Base-by-base conservation (phyloP, 2,113 vertebrate species). In the Heterotilapia buettikoferi region DNA sequence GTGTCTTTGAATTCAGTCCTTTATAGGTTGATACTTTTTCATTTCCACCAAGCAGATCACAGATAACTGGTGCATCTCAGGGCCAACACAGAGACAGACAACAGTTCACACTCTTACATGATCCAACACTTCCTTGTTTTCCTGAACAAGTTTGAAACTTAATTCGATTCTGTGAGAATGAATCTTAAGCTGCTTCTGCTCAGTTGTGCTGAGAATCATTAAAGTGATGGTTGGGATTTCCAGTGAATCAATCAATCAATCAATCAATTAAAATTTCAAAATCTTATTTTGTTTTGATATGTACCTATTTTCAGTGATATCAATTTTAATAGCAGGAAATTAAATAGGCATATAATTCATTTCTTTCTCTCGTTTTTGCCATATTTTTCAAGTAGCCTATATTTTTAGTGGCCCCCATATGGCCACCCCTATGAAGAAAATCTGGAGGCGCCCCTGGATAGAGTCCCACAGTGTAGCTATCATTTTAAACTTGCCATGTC, bases 291-390 rank as follows among this genome's bases (percentile, higher is more conserved):
- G 56, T 59, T 57, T 57, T 57, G 4, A n/a, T n/a, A 53, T n/a
- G 19, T 53, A n/a, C 19, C 6, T 57, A 16, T 29, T 29, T 59
- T 59, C 56, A 59, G 26, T 59, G 26, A 59, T 59, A 59, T 29
- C 7, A 59, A 9, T 59, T 59, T 59, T 59, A 59, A 59, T 16
- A 29, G 26, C 54, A 0, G 0, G 0, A 59, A 16, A 29, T 59
- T 0, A 59, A 29, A 14, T 59, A 29, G 26, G 13, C 26, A 59
- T 29, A 5, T 3, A 59, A 59, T 59, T 29, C 0, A 9, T 59
- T 59, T 29, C 26, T 59, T 31, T 59, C 3, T 56, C 53, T 56
- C 21, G 2, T 24, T 56, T 24, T 56, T 56, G 56, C 7, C 26
- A 59, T 59, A 29, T 59, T 59, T 59, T 59, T 0, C 4, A 59